A percentile compares a stretch with the other conserved stretches of the same genome.
Evolutionary conservation across 2,797 vertebrate genomes (phyloP).

Genomic region (Sebastolobus altivelis): DNA sequence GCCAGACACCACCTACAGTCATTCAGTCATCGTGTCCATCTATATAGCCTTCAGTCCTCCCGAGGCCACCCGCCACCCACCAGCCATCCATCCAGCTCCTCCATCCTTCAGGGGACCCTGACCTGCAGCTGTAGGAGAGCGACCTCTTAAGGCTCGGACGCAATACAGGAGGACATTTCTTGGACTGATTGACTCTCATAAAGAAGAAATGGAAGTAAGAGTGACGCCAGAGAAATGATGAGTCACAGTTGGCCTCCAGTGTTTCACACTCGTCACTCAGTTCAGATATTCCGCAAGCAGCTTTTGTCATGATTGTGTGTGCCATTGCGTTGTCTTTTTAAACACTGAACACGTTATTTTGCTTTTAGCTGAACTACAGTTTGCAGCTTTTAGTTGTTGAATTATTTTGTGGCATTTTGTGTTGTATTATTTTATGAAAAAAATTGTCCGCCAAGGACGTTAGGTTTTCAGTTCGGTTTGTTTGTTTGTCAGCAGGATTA

Average conservation of each 20-base stretch:
- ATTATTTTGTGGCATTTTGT: background rate
- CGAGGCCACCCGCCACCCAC: conserved; percentile 31
- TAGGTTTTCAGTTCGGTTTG: background rate
- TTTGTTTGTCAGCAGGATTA: background rate
- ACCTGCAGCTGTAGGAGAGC: conserved; percentile 36
- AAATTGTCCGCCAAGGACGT: background rate
- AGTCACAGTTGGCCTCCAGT: conserved; percentile 6
- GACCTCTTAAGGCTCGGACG: conserved; percentile 16
- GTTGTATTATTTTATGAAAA: too few relatives aligned
- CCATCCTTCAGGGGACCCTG: conserved; percentile 29
- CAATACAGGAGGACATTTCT: background rate
- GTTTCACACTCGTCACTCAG: conserved; percentile 1
- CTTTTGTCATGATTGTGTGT: background rate
- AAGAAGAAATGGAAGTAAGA: conserved; percentile 25
- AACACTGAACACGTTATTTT: background rate
- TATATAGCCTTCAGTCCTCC: conserved; percentile 15
- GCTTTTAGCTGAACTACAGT: background rate
- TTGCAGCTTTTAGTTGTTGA: background rate
- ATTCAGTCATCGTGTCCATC: conserved; percentile 38
- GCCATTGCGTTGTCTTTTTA: background rate
- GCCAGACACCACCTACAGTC: background rate
- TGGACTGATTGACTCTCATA: conserved; percentile 38
- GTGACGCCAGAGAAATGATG: conserved; percentile 27
- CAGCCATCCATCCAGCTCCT: conserved; percentile 29
- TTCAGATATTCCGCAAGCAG: background rate